Percentiles rank a stretch among this genome's conserved stretches.
phyloP scores from a whole-genome alignment of 2,888 invertebrate species.

The Cosmorhoe ocellata region DNA sequence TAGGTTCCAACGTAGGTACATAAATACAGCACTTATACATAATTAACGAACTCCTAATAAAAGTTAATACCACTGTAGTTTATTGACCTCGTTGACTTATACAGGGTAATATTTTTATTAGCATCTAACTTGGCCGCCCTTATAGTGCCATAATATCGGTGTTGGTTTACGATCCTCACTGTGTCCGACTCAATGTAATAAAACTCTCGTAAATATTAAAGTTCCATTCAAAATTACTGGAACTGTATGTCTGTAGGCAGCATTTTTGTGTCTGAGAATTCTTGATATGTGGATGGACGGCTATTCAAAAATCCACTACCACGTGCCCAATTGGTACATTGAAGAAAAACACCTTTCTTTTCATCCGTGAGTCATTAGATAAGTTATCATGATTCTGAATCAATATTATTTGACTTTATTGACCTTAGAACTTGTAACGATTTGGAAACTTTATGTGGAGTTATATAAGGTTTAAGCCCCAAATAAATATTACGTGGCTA shows the following conservation, averaged over 20 bases:
- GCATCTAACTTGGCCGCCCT: constrained; percentile 40
- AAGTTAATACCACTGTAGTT: constrained; percentile 25
- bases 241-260: constrained; percentile 3
- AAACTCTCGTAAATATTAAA: constrained; percentile 58
- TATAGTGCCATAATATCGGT: constrained; percentile 36
- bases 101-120: constrained; percentile 37
- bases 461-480: no score
- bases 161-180: constrained; percentile 47
- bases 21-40: not conserved
- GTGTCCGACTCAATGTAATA: constrained; percentile 49
- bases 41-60: constrained; percentile 2
- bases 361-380: no score
- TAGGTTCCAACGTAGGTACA: no score
- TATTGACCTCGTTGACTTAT: constrained; percentile 34
- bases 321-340: no score
- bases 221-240: constrained; percentile 45
- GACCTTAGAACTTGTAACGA: no score
- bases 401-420: no score
- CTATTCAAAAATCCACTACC: no score
- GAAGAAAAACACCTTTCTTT: no score
- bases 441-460: no score
- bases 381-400: no score
- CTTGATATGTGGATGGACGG: not conserved
- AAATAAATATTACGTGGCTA: no score
- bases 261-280: not conserved